Base-by-base conservation (phyloP, 2,113 vertebrate species). In the Orycteropus afer region DNA sequence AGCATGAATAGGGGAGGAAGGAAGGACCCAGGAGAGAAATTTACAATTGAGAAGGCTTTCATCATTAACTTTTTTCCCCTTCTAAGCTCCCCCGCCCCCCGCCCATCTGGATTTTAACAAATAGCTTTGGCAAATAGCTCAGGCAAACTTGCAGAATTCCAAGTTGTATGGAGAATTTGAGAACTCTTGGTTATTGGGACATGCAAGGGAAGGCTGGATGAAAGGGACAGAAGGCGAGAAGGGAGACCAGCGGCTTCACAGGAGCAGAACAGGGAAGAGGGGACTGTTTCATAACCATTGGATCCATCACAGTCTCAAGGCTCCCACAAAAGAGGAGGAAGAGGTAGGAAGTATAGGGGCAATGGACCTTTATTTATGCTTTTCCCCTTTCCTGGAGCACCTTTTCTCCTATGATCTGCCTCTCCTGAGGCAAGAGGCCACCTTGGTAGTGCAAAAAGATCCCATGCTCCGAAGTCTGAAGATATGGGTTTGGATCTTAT, bases 171-270 rank as follows among this genome's bases (percentile, higher is more conserved):
- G 42, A 42, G 83, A 95, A 59, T 45, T 89, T 94, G 82, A 67
- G 71, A 94, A 91, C 13, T 53, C 77, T 12, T 74, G 55, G 51
- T 78, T 76, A 91, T 40, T 78, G 32, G 49, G 61, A 78, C 83
- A 34, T 10, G 6, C 29, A 37, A 51, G 42, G 23, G 87, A 67
- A 78, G 32, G 42, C 86, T 86, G 77, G 91, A 45, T 85, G 63
- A 93, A 89, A 93, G 42, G 23, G 42, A 76, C n/a, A 91, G 65
- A 40, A 49, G 81, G 79, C 77, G 89, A 65, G 13, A 83, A 78
- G 22, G 53, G 55, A 95, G 42, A 34, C 8, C n/a, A 67, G 4
- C 7, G 25, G 18, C 32, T 86, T 86, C 47, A 51, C 13, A 67
- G 51, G 22, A n/a, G 49, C 74, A 92, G 29, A 91, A 65, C 7